phyloP scores from a whole-genome alignment of 2,113 vertebrate genomes.

The Jaculus jaculus region DNA sequence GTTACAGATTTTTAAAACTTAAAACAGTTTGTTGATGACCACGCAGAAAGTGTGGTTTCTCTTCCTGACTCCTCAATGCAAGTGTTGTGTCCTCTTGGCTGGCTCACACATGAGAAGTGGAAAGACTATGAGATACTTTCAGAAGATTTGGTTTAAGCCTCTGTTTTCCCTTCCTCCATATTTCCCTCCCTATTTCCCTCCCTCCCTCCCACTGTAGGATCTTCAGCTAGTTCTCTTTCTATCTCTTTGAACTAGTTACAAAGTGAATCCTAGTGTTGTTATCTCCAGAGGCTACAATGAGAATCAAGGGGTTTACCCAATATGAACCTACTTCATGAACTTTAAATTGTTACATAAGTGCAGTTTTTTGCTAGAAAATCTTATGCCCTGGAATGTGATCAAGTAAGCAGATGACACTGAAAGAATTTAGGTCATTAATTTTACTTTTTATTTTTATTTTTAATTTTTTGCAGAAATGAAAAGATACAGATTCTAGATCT shows the following conservation, averaged over 20 bases:
- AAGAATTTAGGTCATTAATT: neutral
- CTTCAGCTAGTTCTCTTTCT: neutral
- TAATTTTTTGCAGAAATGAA: neutral
- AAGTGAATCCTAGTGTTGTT: neutral
- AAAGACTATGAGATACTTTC: neutral
- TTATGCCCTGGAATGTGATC: neutral
- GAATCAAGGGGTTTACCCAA: neutral
- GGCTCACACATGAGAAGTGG: neutral
- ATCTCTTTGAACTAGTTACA: neutral
- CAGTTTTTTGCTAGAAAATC: neutral
- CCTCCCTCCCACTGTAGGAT: no score
- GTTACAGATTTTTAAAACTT: neutral
- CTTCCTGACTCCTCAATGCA: neutral
- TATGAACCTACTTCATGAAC: neutral
- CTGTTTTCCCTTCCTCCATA: neutral
- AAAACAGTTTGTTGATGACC: neutral
- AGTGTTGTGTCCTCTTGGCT: neutral
- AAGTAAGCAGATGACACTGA: neutral
- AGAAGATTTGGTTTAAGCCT: neutral
- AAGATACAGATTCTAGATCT: neutral
- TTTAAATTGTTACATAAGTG: neutral
- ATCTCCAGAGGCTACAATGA: neutral
- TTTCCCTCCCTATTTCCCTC: neutral
- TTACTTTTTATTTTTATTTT: no score
- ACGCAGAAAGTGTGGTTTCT: neutral